phyloP scores from a whole-genome alignment of 2,113 vertebrate genomes.

The Abramis brama region DNA sequence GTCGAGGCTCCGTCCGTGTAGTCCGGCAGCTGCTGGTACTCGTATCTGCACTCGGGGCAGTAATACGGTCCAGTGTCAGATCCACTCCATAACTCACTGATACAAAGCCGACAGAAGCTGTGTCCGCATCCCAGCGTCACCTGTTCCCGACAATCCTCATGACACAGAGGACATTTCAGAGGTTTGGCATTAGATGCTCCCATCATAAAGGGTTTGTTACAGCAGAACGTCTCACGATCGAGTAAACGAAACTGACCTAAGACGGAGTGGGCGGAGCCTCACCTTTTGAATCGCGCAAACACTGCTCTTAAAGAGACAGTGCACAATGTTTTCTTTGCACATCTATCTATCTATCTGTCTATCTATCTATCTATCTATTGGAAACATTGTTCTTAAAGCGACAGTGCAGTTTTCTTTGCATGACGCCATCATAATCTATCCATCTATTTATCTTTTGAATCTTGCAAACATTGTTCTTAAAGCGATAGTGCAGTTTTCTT shows the following conservation, averaged over 20 bases:
- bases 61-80: slow-evolving; percentile 66
- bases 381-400: not conserved
- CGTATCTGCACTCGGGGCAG: slow-evolving; percentile 71
- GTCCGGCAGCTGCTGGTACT: slow-evolving; percentile 69
- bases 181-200: slow-evolving; percentile 61
- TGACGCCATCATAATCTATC: too few species aligned
- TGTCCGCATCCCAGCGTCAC: slow-evolving; percentile 71
- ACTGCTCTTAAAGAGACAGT: slow-evolving; percentile 26
- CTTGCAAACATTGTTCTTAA: too few species aligned
- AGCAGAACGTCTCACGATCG: not conserved
- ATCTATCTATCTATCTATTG: not conserved
- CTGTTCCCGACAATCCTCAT: slow-evolving; percentile 48
- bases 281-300: slow-evolving; percentile 62
- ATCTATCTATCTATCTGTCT: not conserved
- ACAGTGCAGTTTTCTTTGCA: not conserved
- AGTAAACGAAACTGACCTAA: slow-evolving; percentile 34
- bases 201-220: slow-evolving; percentile 61
- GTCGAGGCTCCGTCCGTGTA: not conserved
- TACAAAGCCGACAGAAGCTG: slow-evolving; percentile 72
- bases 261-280: slow-evolving; percentile 57
- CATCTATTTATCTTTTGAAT: too few species aligned
- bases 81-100: slow-evolving; percentile 74
- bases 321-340: not conserved
- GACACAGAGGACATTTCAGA: slow-evolving; percentile 67
- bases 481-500: too few species aligned